Evolutionary conservation across 2,888 invertebrate species (phyloP).

Genomic region (Acrocyrtus sp.): DNA sequence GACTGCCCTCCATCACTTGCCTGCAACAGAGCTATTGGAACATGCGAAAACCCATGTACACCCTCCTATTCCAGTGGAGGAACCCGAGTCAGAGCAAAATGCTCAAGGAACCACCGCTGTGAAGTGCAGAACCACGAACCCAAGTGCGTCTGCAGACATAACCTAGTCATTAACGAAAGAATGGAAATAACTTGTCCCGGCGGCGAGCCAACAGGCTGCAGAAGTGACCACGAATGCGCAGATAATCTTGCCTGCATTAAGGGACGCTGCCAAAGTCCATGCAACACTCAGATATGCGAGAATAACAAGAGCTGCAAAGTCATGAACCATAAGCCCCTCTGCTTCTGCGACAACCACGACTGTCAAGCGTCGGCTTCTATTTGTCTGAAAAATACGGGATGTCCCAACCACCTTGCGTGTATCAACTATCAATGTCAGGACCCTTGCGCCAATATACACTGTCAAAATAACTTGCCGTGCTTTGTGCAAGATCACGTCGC

Average conservation of each 20-base stretch:
- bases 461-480: slow-evolving; percentile 87
- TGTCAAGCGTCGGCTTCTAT: slow-evolving; percentile 85
- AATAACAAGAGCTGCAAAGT: slow-evolving; percentile 88
- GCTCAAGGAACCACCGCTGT: slow-evolving; percentile 86
- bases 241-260: slow-evolving; percentile 86
- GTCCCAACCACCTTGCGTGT: slow-evolving; percentile 86
- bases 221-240: slow-evolving; percentile 82
- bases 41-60: slow-evolving; percentile 83
- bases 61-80: slow-evolving; percentile 65
- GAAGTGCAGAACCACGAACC: slow-evolving; percentile 87
- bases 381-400: slow-evolving; percentile 89
- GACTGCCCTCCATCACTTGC: slow-evolving; percentile 81
- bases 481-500: slow-evolving; percentile 95
- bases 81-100: slow-evolving; percentile 73
- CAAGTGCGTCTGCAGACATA: slow-evolving; percentile 88
- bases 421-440: slow-evolving; percentile 90
- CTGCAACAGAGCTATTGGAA: slow-evolving; percentile 76
- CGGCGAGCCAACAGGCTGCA: slow-evolving; percentile 80
- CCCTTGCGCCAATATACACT: slow-evolving; percentile 86
- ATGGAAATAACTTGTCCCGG: slow-evolving; percentile 82
- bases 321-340: slow-evolving; percentile 85
- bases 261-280: slow-evolving; percentile 88
- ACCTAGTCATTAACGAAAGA: slow-evolving; percentile 86
- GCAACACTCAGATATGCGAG: slow-evolving; percentile 79
- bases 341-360: slow-evolving; percentile 83